Evolutionary conservation across 2,888 invertebrate genomes (phyloP).

Genomic region (Adelphocoris suturalis): DNA sequence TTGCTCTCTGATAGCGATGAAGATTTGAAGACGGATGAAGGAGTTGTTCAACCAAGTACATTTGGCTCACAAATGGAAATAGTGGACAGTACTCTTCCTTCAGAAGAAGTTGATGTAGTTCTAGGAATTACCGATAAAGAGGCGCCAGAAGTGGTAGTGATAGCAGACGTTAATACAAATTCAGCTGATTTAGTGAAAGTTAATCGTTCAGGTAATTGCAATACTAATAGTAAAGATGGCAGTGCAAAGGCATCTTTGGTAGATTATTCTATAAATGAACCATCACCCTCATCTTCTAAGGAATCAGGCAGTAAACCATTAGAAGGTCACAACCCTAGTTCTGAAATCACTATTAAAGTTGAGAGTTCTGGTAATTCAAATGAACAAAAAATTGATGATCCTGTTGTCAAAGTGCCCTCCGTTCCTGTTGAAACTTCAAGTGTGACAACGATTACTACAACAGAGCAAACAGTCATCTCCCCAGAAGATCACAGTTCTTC

Average conservation of each 20-base stretch:
- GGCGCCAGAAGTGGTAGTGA: neutral
- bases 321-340: too few relatives aligned
- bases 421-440: too few relatives aligned
- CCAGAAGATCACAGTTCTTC: neutral
- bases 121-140: neutral
- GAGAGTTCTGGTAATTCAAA: too few relatives aligned
- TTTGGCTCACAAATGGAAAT: neutral
- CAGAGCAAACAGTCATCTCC: too few relatives aligned
- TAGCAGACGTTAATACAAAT: neutral
- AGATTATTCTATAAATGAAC: too few relatives aligned
- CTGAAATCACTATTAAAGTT: too few relatives aligned
- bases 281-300: too few relatives aligned
- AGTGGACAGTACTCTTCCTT: slow-evolving; percentile 6
- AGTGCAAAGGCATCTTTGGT: too few relatives aligned
- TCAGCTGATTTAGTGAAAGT: neutral
- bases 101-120: slow-evolving; percentile 11
- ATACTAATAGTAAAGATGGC: neutral
- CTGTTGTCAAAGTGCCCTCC: too few relatives aligned
- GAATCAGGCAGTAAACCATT: too few relatives aligned
- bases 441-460: too few relatives aligned
- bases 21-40: neutral
- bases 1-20: slow-evolving; percentile 64
- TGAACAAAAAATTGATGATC: too few relatives aligned
- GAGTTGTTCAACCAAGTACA: neutral
- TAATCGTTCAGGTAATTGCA: neutral